These are phyloP conservation scores for Cerceris ruficornis DNA, from an alignment of 2,888 invertebrate genomes.

Conservation along the genomic window DNA sequence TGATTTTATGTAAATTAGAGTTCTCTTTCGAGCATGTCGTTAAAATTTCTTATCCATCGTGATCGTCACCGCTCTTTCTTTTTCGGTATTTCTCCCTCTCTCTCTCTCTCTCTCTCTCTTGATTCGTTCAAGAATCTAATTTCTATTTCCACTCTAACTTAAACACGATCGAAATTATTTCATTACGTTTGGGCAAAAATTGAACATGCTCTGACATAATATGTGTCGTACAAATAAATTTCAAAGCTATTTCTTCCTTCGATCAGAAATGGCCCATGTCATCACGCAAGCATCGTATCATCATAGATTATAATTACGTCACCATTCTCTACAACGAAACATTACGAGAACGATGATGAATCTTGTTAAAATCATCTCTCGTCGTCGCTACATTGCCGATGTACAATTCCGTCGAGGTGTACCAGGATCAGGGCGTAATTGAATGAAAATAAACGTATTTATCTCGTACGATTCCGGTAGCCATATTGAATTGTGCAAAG, in stretches of 20 bases:
- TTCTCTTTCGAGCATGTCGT: not conserved
- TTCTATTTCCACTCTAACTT: not conserved
- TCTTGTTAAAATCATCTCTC: slow-evolving; percentile 1
- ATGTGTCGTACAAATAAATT: not conserved
- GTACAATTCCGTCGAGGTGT: slow-evolving; percentile 17
- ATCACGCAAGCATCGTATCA: slow-evolving; percentile 2
- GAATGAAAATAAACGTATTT: slow-evolving; percentile 52
- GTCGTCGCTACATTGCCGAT: not conserved
- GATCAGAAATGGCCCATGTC: not conserved
- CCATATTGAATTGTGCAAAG: slow-evolving; percentile 71
- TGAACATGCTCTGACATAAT: too few relatives aligned
- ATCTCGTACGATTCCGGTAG: slow-evolving; percentile 55
- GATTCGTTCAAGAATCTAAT: not conserved
- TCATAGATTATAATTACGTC: slow-evolving; percentile 1
- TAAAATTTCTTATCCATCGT: slow-evolving; percentile 15
- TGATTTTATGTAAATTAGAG: slow-evolving; percentile 17
- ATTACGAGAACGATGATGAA: not conserved
- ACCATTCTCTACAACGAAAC: not conserved
- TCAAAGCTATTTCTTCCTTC: not conserved
- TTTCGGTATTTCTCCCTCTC: slow-evolving; percentile 6
- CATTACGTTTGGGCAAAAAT: too few relatives aligned
- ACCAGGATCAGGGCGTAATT: slow-evolving; percentile 22
- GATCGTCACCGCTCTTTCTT: slow-evolving; percentile 14
- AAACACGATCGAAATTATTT: not conserved
- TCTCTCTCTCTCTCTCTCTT: not conserved